Percentiles rank a stretch among this genome's conserved stretches.
Conservation (phyloP, 2,797 vertebrate genomes). For the Coendou prehensilis region DNA sequence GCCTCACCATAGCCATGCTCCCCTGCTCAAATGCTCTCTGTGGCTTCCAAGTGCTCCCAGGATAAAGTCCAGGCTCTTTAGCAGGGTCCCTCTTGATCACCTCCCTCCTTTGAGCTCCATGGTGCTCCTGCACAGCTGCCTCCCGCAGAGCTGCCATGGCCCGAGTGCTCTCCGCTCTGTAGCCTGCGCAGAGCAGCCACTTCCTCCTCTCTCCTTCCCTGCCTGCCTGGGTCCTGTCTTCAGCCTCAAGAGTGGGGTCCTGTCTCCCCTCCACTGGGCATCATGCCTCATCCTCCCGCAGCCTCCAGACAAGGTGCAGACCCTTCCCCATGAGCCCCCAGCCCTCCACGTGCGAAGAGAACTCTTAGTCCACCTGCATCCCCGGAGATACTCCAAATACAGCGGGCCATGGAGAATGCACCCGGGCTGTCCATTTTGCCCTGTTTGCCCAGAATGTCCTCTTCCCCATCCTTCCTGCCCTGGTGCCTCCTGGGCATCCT, state of each 20-base stretch:
- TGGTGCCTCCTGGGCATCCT: neutral
- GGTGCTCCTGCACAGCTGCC: no score
- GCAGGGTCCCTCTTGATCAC: rapidly evolving
- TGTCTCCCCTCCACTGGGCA: neutral
- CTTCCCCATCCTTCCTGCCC: neutral
- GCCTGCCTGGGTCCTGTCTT: neutral
- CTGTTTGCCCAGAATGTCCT: neutral
- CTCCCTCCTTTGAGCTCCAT: neutral
- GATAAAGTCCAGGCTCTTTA: neutral
- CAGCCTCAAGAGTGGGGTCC: neutral
- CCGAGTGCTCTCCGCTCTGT: neutral
- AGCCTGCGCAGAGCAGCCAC: neutral
- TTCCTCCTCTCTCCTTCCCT: neutral
- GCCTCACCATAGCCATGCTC: neutral
- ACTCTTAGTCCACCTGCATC: neutral
- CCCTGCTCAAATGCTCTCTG: neutral
- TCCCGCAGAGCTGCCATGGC: neutral
- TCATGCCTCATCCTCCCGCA: neutral
- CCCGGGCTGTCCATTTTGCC: neutral
- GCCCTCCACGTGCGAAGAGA: neutral
- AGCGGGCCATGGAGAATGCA: neutral
- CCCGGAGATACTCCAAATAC: neutral
- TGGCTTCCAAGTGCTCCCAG: neutral
- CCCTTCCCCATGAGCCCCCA: neutral
- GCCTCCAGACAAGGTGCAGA: neutral